These are phyloP conservation scores for Meandrusa payeni DNA, from an alignment of 2,888 invertebrate species.

Conservation along the genomic window DNA sequence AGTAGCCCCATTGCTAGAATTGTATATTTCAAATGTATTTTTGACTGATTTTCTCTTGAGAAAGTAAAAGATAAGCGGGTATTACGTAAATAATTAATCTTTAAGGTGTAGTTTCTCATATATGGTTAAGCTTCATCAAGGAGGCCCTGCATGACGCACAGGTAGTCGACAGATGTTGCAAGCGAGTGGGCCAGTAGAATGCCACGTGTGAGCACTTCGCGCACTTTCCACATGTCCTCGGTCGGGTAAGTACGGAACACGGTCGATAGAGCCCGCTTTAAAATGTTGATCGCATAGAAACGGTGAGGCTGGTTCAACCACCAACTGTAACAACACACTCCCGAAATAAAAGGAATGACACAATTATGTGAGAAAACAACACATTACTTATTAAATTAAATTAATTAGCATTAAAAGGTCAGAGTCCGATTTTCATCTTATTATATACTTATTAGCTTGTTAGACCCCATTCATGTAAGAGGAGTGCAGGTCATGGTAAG, in stretches of 20 bases:
- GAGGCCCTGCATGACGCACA: constrained; percentile 72
- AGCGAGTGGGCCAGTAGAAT: constrained; percentile 68
- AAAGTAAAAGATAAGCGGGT: too few relatives aligned
- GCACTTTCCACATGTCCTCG: constrained; percentile 61
- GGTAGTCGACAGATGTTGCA: constrained; percentile 71
- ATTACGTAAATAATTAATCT: too few relatives aligned
- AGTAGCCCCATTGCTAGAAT: too few relatives aligned
- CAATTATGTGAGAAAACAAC: too few relatives aligned
- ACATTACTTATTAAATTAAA: too few relatives aligned
- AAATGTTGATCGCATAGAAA: constrained; percentile 54
- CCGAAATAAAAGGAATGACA: too few relatives aligned
- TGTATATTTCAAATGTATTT: too few relatives aligned
- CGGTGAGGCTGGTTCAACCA: constrained; percentile 56
- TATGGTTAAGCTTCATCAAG: constrained; percentile 52
- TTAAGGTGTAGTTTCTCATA: constrained; percentile 40
- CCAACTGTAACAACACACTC: constrained; percentile 54
- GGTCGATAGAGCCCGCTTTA: constrained; percentile 41
- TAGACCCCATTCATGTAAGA: too few relatives aligned
- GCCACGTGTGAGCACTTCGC: constrained; percentile 66
- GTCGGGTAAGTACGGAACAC: constrained; percentile 39
- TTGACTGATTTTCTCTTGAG: constrained; percentile 17
- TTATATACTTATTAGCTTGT: too few relatives aligned
- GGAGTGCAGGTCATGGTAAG: too few relatives aligned
- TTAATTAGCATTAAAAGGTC: too few relatives aligned
- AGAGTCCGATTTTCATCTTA: too few relatives aligned